Conservation (phyloP, 2,888 invertebrate genomes). For the Aphodius granarius region DNA sequence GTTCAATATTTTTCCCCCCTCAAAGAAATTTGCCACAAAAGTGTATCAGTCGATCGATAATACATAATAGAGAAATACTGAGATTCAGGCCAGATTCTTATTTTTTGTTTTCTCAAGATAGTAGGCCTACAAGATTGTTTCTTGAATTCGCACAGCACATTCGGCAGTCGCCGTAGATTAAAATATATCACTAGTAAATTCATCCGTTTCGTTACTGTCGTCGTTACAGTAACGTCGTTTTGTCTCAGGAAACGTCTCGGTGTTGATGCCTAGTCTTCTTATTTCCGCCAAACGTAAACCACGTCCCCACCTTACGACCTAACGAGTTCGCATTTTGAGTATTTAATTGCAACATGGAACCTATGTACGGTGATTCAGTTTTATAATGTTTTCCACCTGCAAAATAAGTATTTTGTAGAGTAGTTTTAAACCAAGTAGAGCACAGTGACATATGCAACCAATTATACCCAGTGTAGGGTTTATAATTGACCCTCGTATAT, state of each 20-base stretch:
- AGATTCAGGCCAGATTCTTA: not conserved
- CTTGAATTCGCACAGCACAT: constrained; percentile 27
- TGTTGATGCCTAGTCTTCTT: constrained; percentile 56
- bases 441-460: too few species aligned
- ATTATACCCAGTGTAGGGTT: too few species aligned
- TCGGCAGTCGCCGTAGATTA: constrained; percentile 34
- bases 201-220: constrained; percentile 14
- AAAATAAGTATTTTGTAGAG: too few species aligned
- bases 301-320: constrained; percentile 60
- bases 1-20: not conserved
- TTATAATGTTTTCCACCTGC: constrained; percentile 55
- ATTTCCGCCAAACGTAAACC: constrained; percentile 61
- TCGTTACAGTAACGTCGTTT: constrained; percentile 55
- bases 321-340: constrained; percentile 54
- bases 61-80: constrained; percentile 8
- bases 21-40: constrained; percentile 15
- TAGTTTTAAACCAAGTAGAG: too few species aligned
- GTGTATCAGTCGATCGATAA: constrained; percentile 22
- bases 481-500: too few species aligned
- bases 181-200: constrained; percentile 34
- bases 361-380: constrained; percentile 54
- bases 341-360: constrained; percentile 51
- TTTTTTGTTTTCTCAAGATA: not conserved
- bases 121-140: constrained; percentile 2
- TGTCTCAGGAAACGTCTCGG: constrained; percentile 57